A percentile compares a stretch with the other conserved stretches of the same genome.
These are phyloP conservation scores for Orthonevra nobilis DNA, from an alignment of 2,888 invertebrate species.

Conservation along the genomic window DNA sequence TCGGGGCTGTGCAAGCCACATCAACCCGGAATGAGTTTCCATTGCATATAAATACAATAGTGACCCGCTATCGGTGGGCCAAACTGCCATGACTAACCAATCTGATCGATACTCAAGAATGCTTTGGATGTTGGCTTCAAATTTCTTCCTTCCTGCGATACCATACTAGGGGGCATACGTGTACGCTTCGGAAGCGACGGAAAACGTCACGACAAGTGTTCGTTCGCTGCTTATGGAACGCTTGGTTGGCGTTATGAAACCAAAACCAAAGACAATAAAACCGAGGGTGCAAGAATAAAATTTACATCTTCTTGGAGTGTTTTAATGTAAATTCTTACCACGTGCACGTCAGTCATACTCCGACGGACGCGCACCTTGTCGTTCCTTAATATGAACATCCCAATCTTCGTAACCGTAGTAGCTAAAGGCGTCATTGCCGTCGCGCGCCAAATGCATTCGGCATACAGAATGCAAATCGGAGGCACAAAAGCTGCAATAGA, in stretches of 20 bases:
- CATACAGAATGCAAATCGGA: slow-evolving; percentile 56
- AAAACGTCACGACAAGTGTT: slow-evolving; percentile 13
- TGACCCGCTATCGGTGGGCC: slow-evolving; percentile 4
- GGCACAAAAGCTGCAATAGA: slow-evolving; percentile 54
- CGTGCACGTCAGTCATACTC: slow-evolving; percentile 30
- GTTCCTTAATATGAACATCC: slow-evolving; percentile 13
- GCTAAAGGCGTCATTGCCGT: background rate
- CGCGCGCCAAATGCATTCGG: slow-evolving; percentile 24
- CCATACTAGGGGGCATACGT: slow-evolving; percentile 16
- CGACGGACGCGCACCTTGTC: slow-evolving; percentile 26
- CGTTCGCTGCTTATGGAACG: slow-evolving; percentile 30
- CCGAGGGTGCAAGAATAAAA: slow-evolving; percentile 43
- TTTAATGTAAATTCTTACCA: slow-evolving; percentile 41
- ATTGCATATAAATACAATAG: slow-evolving; percentile 4
- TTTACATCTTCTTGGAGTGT: slow-evolving; percentile 29
- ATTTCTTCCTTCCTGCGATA: slow-evolving; percentile 36
- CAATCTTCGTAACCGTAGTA: slow-evolving; percentile 9
- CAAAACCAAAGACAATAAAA: background rate
- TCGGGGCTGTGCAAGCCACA: slow-evolving; percentile 8
- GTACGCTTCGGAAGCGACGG: background rate
- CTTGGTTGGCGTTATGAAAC: slow-evolving; percentile 44
- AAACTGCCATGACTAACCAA: too few species aligned
- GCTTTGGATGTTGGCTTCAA: slow-evolving; percentile 4
- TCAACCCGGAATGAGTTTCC: slow-evolving; percentile 17
- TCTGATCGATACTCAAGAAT: slow-evolving; percentile 25